phyloP scores from a whole-genome alignment of 2,888 invertebrate species.

The Plebejus melissa region DNA sequence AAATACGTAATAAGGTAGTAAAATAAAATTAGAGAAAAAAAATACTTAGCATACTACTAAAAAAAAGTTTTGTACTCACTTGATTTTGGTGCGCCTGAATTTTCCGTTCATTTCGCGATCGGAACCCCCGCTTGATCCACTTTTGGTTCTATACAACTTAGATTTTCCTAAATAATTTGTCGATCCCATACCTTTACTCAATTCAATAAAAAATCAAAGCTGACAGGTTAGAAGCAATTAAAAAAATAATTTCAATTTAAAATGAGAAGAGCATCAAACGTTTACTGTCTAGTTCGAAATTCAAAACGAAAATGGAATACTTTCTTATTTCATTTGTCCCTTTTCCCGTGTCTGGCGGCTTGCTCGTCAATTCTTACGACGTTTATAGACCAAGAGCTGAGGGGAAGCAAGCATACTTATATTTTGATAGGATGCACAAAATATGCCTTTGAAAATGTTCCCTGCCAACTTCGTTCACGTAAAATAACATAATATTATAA shows the following conservation, averaged over 20 bases:
- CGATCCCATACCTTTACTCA: conserved; percentile 60
- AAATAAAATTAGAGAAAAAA: no score
- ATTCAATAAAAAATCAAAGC: conserved; percentile 31
- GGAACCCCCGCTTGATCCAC: conserved; percentile 66
- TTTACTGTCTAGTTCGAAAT: conserved; percentile 22
- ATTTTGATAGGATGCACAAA: not conserved
- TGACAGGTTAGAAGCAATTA: no score
- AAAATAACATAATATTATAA: no score
- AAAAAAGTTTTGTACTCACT: conserved; percentile 46
- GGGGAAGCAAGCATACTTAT: not conserved
- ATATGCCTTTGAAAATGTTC: no score
- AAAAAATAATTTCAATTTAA: conserved; percentile 2
- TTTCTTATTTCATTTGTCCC: conserved; percentile 24
- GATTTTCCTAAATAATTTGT: conserved; percentile 68
- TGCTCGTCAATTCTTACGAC: conserved; percentile 25
- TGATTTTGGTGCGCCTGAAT: conserved; percentile 61
- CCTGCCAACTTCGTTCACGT: no score
- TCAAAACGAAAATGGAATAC: conserved; percentile 16
- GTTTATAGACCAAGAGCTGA: conserved; percentile 20
- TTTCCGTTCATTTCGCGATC: conserved; percentile 73
- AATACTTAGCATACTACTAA: no score
- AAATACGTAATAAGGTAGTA: no score
- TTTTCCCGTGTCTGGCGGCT: conserved; percentile 22
- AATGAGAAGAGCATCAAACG: conserved; percentile 1
- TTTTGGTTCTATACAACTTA: conserved; percentile 62